Percentiles rank a stretch among this genome's conserved stretches.
phyloP scores from a whole-genome alignment of 1,140 invertebrate genomes.

The Brachionus asplanchnoidis region DNA sequence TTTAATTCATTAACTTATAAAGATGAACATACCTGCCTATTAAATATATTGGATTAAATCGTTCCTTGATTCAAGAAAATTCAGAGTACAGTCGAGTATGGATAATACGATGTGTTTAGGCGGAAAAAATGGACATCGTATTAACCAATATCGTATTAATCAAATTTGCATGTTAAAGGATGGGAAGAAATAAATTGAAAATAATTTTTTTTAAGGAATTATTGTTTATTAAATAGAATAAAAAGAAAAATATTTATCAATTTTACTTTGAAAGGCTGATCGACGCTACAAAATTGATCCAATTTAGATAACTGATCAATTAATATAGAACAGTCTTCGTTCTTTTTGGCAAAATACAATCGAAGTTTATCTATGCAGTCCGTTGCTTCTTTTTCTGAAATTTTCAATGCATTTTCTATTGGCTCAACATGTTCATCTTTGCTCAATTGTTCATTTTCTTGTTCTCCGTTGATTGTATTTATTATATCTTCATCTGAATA shows the following conservation, averaged over 20 bases:
- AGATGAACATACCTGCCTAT: no score
- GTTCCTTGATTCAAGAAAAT: no score
- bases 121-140: no score
- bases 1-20: no score
- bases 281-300: background rate
- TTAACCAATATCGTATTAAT: background rate
- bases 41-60: no score
- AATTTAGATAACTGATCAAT: background rate
- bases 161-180: background rate
- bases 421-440: no score
- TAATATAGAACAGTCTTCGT: background rate
- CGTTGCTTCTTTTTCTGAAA: background rate
- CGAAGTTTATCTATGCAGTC: background rate
- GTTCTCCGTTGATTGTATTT: no score
- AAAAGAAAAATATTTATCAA: background rate
- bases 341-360: background rate
- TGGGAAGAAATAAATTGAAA: background rate
- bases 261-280: background rate
- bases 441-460: no score
- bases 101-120: no score
- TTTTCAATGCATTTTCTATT: no score
- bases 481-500: no score
- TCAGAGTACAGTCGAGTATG: no score
- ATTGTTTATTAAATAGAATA: background rate
- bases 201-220: background rate